These are phyloP conservation scores for Lomographa bimaculata DNA, from an alignment of 2,888 invertebrate genomes.

Conservation along the genomic window DNA sequence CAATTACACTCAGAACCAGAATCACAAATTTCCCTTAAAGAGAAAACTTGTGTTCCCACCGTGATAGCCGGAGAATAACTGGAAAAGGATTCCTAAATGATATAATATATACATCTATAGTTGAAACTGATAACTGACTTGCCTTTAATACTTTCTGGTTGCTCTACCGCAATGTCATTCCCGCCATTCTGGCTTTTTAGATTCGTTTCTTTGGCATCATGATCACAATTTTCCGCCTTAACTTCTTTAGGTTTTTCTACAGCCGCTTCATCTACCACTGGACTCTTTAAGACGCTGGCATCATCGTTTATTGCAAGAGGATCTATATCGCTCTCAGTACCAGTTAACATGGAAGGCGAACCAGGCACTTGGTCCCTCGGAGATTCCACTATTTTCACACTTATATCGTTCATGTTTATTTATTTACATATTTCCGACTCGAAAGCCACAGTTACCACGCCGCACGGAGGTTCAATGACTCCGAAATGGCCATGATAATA, in stretches of 20 bases:
- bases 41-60: no score
- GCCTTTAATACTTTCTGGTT: slow-evolving; percentile 49
- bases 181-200: slow-evolving; percentile 50
- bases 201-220: slow-evolving; percentile 77
- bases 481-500: slow-evolving; percentile 59
- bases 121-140: slow-evolving; percentile 27
- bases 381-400: slow-evolving; percentile 74
- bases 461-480: slow-evolving; percentile 71
- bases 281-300: slow-evolving; percentile 43
- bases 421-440: slow-evolving; percentile 80
- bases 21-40: no score
- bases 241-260: slow-evolving; percentile 38
- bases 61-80: no score
- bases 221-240: slow-evolving; percentile 70
- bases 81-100: no score
- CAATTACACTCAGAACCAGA: no score
- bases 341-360: slow-evolving; percentile 52
- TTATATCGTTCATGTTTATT: slow-evolving; percentile 83
- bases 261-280: slow-evolving; percentile 40
- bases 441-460: slow-evolving; percentile 74
- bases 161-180: slow-evolving; percentile 42
- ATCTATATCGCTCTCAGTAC: slow-evolving; percentile 65
- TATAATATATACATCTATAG: no score
- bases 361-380: slow-evolving; percentile 62
- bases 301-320: slow-evolving; percentile 68